Evolutionary conservation across 1,140 invertebrate genomes (phyloP).

Genomic region (Batillaria attramentaria): DNA sequence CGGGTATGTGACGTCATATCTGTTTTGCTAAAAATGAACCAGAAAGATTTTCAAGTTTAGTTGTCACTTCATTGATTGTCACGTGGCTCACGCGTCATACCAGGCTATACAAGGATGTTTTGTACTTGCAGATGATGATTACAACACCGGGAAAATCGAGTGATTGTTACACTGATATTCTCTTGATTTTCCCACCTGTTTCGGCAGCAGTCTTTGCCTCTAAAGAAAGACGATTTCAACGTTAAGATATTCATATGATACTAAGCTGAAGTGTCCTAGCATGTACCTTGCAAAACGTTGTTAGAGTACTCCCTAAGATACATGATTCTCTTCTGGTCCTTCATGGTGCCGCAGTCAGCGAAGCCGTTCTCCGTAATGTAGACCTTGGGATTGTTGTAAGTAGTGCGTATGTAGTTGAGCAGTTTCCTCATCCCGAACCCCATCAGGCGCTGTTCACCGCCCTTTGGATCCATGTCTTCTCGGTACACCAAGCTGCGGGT

Average conservation of each 20-base stretch:
- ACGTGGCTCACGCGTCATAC: no score
- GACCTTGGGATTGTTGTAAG: slow-evolving; percentile 77
- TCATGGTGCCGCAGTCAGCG: slow-evolving; percentile 70
- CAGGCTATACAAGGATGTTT: no score
- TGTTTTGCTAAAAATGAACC: no score
- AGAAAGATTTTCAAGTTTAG: no score
- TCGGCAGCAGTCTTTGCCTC: neutral
- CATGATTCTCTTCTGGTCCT: slow-evolving; percentile 74
- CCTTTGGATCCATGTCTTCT: slow-evolving; percentile 26
- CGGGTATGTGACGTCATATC: no score
- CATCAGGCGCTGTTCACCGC: slow-evolving; percentile 73
- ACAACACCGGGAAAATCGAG: no score
- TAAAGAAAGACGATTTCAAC: neutral
- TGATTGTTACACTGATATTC: neutral
- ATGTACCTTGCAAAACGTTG: slow-evolving; percentile 48
- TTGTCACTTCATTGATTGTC: no score
- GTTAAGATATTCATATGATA: no score
- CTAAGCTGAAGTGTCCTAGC: neutral
- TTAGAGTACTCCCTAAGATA: slow-evolving; percentile 64
- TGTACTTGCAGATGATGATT: no score
- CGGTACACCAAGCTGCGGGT: slow-evolving; percentile 37
- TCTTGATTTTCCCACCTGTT: neutral
- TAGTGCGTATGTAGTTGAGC: slow-evolving; percentile 76
- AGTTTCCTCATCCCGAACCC: slow-evolving; percentile 76
- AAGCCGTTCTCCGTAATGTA: slow-evolving; percentile 81